Percentiles rank a stretch among this genome's conserved stretches.
Conservation (phyloP, 1,140 invertebrate genomes). For the Cotesia glomerata region DNA sequence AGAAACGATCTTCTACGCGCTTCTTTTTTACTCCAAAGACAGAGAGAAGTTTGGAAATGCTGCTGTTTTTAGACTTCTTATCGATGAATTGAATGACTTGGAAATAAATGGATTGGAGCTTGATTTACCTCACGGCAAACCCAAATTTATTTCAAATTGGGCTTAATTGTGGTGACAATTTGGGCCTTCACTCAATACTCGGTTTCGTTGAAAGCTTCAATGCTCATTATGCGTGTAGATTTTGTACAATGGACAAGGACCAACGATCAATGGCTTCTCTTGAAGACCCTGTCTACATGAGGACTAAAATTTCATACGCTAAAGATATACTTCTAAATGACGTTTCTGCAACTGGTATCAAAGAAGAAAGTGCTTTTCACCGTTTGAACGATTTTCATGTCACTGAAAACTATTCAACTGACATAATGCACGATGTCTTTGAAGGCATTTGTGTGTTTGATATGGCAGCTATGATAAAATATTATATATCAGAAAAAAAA, state of each 20-base stretch:
- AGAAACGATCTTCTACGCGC: conserved; percentile 6
- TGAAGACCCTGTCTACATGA: neutral
- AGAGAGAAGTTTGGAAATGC: neutral
- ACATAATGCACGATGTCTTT: neutral
- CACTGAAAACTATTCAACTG: neutral
- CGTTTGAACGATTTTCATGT: neutral
- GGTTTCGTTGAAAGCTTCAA: conserved; percentile 1
- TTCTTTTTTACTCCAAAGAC: conserved; percentile 11
- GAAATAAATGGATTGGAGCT: neutral
- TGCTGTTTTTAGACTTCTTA: conserved; percentile 6
- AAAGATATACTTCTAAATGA: neutral
- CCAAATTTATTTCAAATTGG: conserved; percentile 1
- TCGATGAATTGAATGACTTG: neutral
- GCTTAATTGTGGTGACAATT: conserved; percentile 6
- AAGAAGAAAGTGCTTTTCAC: neutral
- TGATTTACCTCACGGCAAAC: neutral
- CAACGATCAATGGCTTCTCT: conserved; percentile 29
- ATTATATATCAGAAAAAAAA: too few relatives aligned
- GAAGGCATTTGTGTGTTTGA: neutral
- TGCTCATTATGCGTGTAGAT: conserved; percentile 26
- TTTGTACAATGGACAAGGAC: conserved; percentile 26
- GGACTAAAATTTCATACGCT: neutral
- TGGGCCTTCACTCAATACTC: neutral
- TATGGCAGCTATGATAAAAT: too few relatives aligned
- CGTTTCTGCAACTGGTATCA: neutral